A percentile compares a stretch with the other conserved stretches of the same genome.
phyloP scores from a whole-genome alignment of 2,888 invertebrate genomes.

The Microplitis manilae region DNA sequence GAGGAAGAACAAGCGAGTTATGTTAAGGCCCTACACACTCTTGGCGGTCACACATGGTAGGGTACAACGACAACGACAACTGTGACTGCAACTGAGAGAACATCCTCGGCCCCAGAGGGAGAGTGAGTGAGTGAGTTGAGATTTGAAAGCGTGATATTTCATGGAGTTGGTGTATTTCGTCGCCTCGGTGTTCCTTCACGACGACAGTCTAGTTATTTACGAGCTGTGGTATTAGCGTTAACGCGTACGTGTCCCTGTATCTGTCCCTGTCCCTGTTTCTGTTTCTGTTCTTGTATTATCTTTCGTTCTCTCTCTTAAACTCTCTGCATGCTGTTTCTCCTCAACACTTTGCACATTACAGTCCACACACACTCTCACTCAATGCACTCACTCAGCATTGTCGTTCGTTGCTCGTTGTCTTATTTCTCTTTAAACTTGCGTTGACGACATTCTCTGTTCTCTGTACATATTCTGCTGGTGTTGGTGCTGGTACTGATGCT shows the following conservation, averaged over 20 bases:
- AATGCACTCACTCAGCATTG: constrained; percentile 2
- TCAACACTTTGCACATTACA: neutral
- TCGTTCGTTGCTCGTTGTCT: neutral
- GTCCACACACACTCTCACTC: neutral
- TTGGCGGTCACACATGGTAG: constrained; percentile 20
- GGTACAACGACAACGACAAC: neutral
- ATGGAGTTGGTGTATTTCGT: constrained; percentile 41
- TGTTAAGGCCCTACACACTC: constrained; percentile 10
- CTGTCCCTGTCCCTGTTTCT: neutral
- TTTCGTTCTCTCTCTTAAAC: neutral
- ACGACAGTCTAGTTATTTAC: constrained; percentile 62
- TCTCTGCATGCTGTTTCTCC: neutral
- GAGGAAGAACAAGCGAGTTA: constrained; percentile 27
- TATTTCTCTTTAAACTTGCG: constrained; percentile 14
- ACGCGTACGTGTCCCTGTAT: constrained; percentile 32
- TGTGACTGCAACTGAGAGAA: neutral
- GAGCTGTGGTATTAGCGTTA: constrained; percentile 51
- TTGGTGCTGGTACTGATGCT: too few relatives aligned
- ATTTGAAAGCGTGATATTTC: constrained; percentile 54
- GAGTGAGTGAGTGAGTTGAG: constrained; percentile 37
- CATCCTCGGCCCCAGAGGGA: constrained; percentile 1
- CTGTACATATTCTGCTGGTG: neutral
- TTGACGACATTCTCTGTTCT: constrained; percentile 9
- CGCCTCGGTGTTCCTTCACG: constrained; percentile 50
- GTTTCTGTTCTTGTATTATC: neutral